Percentiles rank a stretch among this genome's conserved stretches.
Evolutionary conservation across 2,888 invertebrate species (phyloP).

Genomic region (Dichetophora obliterata): DNA sequence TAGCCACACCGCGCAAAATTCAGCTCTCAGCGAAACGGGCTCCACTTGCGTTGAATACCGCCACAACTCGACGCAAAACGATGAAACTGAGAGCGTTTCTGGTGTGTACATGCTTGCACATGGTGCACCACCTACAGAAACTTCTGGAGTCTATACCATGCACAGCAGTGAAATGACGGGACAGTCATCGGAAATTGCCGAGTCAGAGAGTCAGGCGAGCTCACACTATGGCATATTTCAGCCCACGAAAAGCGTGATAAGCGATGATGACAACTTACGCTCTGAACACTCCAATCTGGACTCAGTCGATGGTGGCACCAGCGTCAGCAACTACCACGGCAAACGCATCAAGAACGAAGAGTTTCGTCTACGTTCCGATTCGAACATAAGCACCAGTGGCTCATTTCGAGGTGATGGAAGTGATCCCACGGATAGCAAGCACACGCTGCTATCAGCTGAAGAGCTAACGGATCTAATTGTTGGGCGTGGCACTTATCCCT

Average conservation of each 20-base stretch:
- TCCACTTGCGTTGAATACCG: conserved; percentile 76
- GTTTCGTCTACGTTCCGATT: conserved; percentile 81
- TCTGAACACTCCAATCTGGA: conserved; percentile 70
- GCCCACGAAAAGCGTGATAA: conserved; percentile 70
- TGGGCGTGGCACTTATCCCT: conserved; percentile 82
- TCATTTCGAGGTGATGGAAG: conserved; percentile 92
- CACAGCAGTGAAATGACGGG: conserved; percentile 76
- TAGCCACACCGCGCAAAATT: conserved; percentile 90
- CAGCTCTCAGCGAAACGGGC: conserved; percentile 80
- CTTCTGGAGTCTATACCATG: conserved; percentile 88
- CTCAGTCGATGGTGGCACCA: conserved; percentile 74
- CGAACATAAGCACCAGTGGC: conserved; percentile 82
- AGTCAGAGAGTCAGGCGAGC: conserved; percentile 71
- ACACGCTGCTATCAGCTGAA: conserved; percentile 83
- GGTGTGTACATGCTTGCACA: conserved; percentile 75
- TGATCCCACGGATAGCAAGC: conserved; percentile 85
- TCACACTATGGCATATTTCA: conserved; percentile 75
- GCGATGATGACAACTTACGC: conserved; percentile 57
- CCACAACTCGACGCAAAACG: conserved; percentile 33
- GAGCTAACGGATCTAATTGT: conserved; percentile 88
- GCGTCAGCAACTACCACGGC: conserved; percentile 65
- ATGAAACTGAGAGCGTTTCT: conserved; percentile 71
- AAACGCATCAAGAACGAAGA: conserved; percentile 70
- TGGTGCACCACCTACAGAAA: conserved; percentile 81
- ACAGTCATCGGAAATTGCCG: conserved; percentile 73